Conservation (phyloP, 2,113 vertebrate species). For the Psilopogon haemacephalus region DNA sequence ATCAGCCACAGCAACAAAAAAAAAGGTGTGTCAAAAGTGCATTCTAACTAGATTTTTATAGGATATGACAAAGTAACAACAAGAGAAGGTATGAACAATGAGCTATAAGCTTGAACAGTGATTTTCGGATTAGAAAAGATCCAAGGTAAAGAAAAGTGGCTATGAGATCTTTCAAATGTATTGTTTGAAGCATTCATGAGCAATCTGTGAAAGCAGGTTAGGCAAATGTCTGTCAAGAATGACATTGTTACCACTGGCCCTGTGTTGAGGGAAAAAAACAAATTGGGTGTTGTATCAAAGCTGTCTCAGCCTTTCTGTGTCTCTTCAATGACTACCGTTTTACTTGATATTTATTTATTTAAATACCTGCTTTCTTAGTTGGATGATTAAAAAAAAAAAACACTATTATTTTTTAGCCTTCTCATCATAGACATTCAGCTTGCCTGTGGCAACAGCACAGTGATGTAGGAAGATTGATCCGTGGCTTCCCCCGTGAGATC, state of each 20-base stretch:
- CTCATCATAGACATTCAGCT: not conserved
- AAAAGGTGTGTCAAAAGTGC: not conserved
- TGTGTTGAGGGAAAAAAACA: not conserved
- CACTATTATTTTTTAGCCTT: not conserved
- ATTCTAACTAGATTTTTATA: not conserved
- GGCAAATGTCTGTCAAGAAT: not conserved
- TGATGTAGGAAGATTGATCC: not conserved
- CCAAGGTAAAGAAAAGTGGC: not conserved
- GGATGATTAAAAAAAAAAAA: too few relatives aligned
- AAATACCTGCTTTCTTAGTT: not conserved
- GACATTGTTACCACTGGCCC: not conserved
- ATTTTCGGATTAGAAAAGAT: slow-evolving; percentile 5
- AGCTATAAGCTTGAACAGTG: not conserved
- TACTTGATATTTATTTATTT: not conserved
- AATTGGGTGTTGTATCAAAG: not conserved
- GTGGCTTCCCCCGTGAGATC: not conserved
- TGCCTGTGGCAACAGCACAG: not conserved
- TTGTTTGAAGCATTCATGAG: not conserved
- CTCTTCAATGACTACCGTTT: not conserved
- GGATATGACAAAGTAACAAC: not conserved
- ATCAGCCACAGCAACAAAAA: not conserved
- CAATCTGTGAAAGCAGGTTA: not conserved
- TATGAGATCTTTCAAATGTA: not conserved
- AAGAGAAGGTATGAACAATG: not conserved
- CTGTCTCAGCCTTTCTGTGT: not conserved